Conservation (phyloP, 2,888 invertebrate species). For the Drosophila falleni region DNA sequence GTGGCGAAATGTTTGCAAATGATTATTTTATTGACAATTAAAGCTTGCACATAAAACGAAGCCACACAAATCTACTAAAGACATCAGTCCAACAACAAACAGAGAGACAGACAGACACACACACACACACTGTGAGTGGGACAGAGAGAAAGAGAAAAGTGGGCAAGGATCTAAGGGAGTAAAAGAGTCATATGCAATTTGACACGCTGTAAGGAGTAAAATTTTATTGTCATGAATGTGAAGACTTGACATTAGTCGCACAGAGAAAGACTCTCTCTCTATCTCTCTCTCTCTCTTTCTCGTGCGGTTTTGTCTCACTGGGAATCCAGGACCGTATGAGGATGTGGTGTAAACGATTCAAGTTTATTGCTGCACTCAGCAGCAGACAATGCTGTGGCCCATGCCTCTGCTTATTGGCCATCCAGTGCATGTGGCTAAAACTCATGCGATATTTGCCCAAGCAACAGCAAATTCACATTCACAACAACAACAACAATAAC, state of each 20-base stretch:
- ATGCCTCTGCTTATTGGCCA: slow-evolving; percentile 45
- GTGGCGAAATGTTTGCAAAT: slow-evolving; percentile 67
- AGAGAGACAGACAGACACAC: not conserved
- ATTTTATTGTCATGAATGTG: slow-evolving; percentile 71
- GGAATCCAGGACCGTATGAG: slow-evolving; percentile 10
- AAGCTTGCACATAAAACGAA: slow-evolving; percentile 66
- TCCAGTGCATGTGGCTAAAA: slow-evolving; percentile 44
- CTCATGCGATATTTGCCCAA: slow-evolving; percentile 33
- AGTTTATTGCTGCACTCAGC: slow-evolving; percentile 72
- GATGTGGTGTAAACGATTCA: slow-evolving; percentile 54
- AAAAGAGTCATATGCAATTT: slow-evolving; percentile 23
- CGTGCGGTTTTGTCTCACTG: slow-evolving; percentile 5
- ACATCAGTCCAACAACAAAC: slow-evolving; percentile 14
- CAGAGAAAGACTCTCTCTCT: slow-evolving; percentile 8
- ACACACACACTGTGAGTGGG: not conserved
- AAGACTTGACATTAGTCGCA: slow-evolving; percentile 69
- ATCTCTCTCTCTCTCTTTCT: not conserved
- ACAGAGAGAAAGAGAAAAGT: not conserved
- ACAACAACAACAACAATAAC: slow-evolving; percentile 6
- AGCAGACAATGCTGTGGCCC: slow-evolving; percentile 55
- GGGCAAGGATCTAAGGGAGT: too few species aligned
- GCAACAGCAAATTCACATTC: slow-evolving; percentile 1
- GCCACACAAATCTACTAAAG: slow-evolving; percentile 49
- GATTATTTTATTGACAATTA: slow-evolving; percentile 80
- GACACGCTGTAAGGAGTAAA: slow-evolving; percentile 53